Evolutionary conservation across 2,113 vertebrate species (phyloP).

Genomic region (Lophura nycthemera): DNA sequence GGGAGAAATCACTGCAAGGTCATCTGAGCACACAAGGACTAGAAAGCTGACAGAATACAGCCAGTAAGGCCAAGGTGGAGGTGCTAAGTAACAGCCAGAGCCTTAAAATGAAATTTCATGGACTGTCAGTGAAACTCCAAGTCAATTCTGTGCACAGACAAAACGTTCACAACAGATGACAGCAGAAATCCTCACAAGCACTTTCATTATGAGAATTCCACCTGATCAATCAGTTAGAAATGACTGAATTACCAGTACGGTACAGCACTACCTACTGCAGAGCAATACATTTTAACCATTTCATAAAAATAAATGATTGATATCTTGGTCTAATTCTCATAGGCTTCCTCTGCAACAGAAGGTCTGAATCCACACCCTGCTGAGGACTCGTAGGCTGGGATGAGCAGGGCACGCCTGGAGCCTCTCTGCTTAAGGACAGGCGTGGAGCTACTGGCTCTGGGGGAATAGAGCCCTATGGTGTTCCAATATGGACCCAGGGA

Average conservation of each 20-base stretch:
- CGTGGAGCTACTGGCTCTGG: neutral
- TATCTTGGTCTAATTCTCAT: neutral
- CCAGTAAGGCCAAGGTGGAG: neutral
- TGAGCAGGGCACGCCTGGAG: neutral
- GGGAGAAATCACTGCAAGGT: neutral
- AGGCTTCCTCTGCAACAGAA: slow-evolving; percentile 11
- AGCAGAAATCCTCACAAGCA: neutral
- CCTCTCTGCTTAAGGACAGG: neutral
- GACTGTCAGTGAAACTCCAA: neutral
- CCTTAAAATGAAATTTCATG: neutral
- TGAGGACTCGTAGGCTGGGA: neutral
- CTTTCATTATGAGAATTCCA: neutral
- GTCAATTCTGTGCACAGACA: neutral
- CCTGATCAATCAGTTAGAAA: neutral
- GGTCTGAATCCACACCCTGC: neutral
- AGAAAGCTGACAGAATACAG: neutral
- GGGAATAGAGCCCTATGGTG: neutral
- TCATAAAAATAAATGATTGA: neutral
- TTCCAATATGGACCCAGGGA: neutral
- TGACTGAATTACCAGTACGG: neutral
- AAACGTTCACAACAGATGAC: neutral
- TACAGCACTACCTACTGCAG: neutral
- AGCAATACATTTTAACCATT: neutral
- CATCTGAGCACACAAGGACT: neutral
- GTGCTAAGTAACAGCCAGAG: neutral